Evolutionary conservation across 2,888 invertebrate genomes (phyloP).

Genomic region (Xestia ashworthii): DNA sequence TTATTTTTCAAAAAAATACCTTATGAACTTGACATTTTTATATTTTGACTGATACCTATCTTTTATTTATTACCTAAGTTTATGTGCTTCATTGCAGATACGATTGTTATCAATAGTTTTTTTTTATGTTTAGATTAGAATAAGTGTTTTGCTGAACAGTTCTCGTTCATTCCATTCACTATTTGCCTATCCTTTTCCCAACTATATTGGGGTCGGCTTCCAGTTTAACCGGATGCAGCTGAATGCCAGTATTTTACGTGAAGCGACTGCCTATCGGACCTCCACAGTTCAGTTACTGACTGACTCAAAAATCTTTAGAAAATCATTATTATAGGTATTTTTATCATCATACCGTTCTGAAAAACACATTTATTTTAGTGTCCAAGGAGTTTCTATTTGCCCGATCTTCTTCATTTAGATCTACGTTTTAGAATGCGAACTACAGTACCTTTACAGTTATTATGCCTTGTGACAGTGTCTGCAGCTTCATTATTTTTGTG

Average conservation of each 20-base stretch:
- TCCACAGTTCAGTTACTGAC: not conserved
- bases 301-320: not conserved
- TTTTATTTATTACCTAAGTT: slow-evolving; percentile 6
- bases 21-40: slow-evolving; percentile 4
- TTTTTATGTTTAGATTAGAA: not conserved
- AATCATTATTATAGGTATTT: not conserved
- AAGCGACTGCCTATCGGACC: not conserved
- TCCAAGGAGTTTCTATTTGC: not conserved
- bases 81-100: not conserved
- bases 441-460: not conserved
- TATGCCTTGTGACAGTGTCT: not conserved
- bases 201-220: not conserved
- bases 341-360: not conserved
- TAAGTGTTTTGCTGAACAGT: not conserved
- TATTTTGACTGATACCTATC: not conserved
- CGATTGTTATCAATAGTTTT: not conserved
- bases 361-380: not conserved
- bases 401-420: not conserved
- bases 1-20: not conserved
- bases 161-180: not conserved
- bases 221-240: not conserved
- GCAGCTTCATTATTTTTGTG: not conserved
- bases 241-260: not conserved
- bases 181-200: not conserved
- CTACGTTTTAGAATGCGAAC: not conserved